Evolutionary conservation across 2,888 invertebrate genomes (phyloP), one percentile per base, ranked within the genome.

Genomic region (Drepanosiphum platanoidis): DNA sequence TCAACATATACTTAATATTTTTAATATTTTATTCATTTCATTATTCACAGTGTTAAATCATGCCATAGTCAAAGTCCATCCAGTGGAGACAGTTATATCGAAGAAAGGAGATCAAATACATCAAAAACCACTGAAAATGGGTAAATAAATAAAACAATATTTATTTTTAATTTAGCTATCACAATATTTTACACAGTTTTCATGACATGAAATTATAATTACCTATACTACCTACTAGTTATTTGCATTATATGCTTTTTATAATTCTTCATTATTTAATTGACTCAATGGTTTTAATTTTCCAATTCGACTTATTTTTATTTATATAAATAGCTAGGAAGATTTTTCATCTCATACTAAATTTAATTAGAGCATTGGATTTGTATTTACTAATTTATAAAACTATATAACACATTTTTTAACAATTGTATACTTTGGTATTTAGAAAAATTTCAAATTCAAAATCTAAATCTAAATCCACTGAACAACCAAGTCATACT

Each of bases 71-170:
- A 75, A 75, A 75, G 68, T 52, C 66, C 52, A 58, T 84, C 83
- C n/a, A 84, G 83, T 52, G 68, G 70, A 70, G 68, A 80, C 58
- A 70, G 80, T 46, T 70, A 70, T 46, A 75, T 84, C 3, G 83
- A 75, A 75, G 75, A 84, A 34, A 32, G 64, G 13, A 84, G 27
- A 27, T 36, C 52, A 46, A 42, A 64, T n/a, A 74, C 46, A 34
- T 68, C 68, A 30, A 30, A 52, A 66, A 46, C 75, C 27, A 30
- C 34, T 30, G 34, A 68, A 52, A 22, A 84, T 1, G 13, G 83
- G 83, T 84, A 84, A 68, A 30, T 66, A 18, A 75, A 1, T 11
- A 66, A 46, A 72, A 22, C 8, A 27, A 5, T 9, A 27, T 61
- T n/a, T 61, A 8, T 27, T 27, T 61, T 18, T n/a, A n/a, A n/a